Percentiles rank a stretch among this genome's conserved stretches.
Conservation (phyloP, 2,888 invertebrate species). For the Melanostoma mellinum region DNA sequence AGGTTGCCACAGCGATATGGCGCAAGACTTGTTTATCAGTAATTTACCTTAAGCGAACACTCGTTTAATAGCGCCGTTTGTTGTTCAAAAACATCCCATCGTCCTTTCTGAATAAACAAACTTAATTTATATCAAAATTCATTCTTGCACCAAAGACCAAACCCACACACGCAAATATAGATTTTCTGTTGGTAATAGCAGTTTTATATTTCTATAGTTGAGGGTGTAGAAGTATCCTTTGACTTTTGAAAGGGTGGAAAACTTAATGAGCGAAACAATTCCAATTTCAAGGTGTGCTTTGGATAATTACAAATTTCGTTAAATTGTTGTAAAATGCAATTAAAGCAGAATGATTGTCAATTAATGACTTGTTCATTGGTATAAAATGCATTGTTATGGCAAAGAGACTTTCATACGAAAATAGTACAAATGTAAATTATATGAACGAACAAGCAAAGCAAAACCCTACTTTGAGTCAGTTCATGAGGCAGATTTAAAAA, state of each 20-base stretch:
- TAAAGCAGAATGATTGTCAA: slow-evolving; percentile 52
- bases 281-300: slow-evolving; percentile 33
- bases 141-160: slow-evolving; percentile 6
- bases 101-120: slow-evolving; percentile 27
- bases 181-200: too few relatives aligned
- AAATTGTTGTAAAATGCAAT: slow-evolving; percentile 37
- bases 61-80: slow-evolving; percentile 17
- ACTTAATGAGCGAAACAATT: slow-evolving; percentile 50
- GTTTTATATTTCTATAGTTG: too few relatives aligned
- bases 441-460: background rate
- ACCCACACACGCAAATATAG: too few relatives aligned
- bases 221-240: slow-evolving; percentile 9
- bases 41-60: slow-evolving; percentile 20
- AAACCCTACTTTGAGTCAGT: background rate
- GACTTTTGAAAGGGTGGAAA: slow-evolving; percentile 28
- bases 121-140: slow-evolving; percentile 34
- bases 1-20: slow-evolving; percentile 19
- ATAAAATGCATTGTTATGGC: slow-evolving; percentile 30
- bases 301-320: slow-evolving; percentile 35
- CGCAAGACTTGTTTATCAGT: slow-evolving; percentile 30
- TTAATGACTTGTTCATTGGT: slow-evolving; percentile 56
- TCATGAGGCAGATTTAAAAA: slow-evolving; percentile 11
- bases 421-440: background rate
- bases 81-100: slow-evolving; percentile 13
- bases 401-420: background rate